Base-by-base conservation (phyloP, 1,140 invertebrate species). In the Bombus cullumanus region DNA sequence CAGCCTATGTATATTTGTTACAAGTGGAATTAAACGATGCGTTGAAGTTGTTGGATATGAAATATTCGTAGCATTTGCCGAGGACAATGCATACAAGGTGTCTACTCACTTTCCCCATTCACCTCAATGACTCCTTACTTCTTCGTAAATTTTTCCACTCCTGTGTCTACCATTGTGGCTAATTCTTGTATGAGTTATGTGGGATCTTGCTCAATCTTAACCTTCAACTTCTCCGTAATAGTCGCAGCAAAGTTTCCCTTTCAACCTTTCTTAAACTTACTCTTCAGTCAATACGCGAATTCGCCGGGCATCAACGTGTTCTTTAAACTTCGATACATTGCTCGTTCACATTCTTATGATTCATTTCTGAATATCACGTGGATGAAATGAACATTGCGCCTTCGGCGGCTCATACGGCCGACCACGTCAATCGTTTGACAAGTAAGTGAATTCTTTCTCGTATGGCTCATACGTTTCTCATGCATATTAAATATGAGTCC, bases 81-180 rank as follows among this genome's bases (percentile, higher is more conserved):
- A 74, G 72, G 39, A 74, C 39, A 74, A 74, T 43, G 41, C 41
- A 74, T 47, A 37, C 41, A 43, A 74, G 31, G 15, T 47, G 39
- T 43, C 72, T 43, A 43, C 43, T 74, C 71, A 73, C 39, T 41
- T 41, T 73, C 15, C 25, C 71, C 34, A 73, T 73, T 73, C 71
- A 73, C 71, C 18, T 31, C 72, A 74, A 31, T 43, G 72, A 74
- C 72, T 72, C 37, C 47, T 74, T 41, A 31, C 10, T 74, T 74
- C 72, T 74, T 47, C 13, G 18, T n/a, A 10, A n/a, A 43, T 74
- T 47, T 43, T 74, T 74, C 39, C 25, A 5, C 12, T 47, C 41
- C 10, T 1, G 25, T 4, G 10, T 15, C 69, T 15, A 39, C 4
- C 25, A 31, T 43, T 31, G 41, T 31, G n/a, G n/a, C 39, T 73